Conservation (phyloP, 2,888 invertebrate species). For the Ypsolopha scabrella region DNA sequence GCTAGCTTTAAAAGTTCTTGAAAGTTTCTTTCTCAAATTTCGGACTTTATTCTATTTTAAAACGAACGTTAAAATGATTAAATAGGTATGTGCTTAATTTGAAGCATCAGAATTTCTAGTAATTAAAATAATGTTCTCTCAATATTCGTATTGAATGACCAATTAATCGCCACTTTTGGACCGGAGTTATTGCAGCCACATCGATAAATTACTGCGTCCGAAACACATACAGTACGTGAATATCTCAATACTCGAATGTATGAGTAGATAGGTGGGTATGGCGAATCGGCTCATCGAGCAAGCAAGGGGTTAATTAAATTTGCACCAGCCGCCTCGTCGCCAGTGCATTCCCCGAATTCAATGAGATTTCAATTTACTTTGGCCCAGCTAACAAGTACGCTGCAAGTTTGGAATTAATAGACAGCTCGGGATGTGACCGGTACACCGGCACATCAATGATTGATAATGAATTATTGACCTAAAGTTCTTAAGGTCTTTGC, state of each 20-base stretch:
- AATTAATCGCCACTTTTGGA: neutral
- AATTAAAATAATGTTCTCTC: no score
- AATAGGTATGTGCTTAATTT: neutral
- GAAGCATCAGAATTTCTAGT: no score
- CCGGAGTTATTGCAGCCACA: neutral
- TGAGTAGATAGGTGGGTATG: neutral
- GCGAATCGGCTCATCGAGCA: slow-evolving; percentile 48
- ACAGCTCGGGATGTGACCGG: neutral
- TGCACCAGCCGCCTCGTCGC: slow-evolving; percentile 60
- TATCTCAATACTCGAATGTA: slow-evolving; percentile 17
- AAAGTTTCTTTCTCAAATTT: slow-evolving; percentile 39
- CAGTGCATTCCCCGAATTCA: slow-evolving; percentile 64
- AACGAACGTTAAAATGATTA: slow-evolving; percentile 24
- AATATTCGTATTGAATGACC: no score
- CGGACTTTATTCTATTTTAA: slow-evolving; percentile 32
- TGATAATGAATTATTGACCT: no score
- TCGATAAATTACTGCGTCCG: neutral
- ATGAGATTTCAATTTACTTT: slow-evolving; percentile 70
- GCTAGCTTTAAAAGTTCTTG: slow-evolving; percentile 31
- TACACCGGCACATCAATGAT: neutral
- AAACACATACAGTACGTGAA: slow-evolving; percentile 14
- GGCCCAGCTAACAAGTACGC: slow-evolving; percentile 34
- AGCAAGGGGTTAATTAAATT: slow-evolving; percentile 68
- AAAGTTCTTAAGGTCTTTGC: no score
- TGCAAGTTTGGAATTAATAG: slow-evolving; percentile 38